phyloP scores from a whole-genome alignment of 2,113 vertebrate genomes.

The Gobio gobio region DNA sequence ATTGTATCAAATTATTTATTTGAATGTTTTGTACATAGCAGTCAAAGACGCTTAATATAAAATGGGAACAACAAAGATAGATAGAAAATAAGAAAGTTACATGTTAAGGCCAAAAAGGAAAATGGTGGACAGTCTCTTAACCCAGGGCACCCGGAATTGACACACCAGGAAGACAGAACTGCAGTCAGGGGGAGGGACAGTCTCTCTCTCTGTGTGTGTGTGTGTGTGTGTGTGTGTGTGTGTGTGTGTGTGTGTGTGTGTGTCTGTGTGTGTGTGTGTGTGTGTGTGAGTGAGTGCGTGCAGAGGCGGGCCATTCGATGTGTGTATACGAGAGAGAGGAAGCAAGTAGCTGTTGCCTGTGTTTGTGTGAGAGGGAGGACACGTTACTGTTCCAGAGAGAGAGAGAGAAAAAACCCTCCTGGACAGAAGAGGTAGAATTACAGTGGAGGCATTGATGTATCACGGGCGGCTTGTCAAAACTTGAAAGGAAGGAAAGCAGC shows the following conservation, averaged over 20 bases:
- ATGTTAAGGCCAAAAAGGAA: slow-evolving; percentile 5
- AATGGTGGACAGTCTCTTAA: neutral
- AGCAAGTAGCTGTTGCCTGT: slow-evolving; percentile 55
- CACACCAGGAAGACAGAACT: slow-evolving; percentile 46
- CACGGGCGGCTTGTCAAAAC: neutral
- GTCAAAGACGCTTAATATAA: too few species aligned
- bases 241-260: neutral
- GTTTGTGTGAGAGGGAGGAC: slow-evolving; percentile 56
- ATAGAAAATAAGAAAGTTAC: neutral
- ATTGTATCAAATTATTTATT: too few species aligned
- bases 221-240: too few species aligned
- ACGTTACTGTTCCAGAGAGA: slow-evolving; percentile 37
- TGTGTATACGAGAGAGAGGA: slow-evolving; percentile 45
- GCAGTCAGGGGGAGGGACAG: slow-evolving; percentile 22
- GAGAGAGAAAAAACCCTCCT: neutral
- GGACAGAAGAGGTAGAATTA: neutral
- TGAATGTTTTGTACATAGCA: too few species aligned
- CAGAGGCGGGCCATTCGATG: slow-evolving; percentile 29
- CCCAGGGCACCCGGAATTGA: slow-evolving; percentile 33
- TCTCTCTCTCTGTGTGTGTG: neutral
- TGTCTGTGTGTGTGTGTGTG: neutral
- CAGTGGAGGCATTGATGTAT: slow-evolving; percentile 22
- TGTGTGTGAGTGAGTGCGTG: neutral
- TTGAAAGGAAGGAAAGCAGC: neutral
- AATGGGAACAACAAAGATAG: neutral